A percentile compares a stretch with the other conserved stretches of the same genome.
Conservation (phyloP, 2,113 vertebrate species). For the Cisticola juncidis region DNA sequence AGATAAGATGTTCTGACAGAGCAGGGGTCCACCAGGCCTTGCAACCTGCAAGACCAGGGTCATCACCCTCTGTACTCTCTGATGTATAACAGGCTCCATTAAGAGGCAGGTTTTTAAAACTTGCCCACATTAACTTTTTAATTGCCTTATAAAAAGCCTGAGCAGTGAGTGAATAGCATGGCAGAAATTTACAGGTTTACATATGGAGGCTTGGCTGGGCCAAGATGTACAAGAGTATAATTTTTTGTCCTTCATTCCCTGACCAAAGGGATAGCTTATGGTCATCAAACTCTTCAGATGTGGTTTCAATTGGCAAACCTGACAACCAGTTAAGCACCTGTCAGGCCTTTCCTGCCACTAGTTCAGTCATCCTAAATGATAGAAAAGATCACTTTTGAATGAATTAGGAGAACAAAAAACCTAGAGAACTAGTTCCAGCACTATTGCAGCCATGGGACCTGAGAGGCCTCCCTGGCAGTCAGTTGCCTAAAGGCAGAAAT, state of each 20-base stretch:
- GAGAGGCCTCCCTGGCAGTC: no score
- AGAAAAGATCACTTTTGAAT: background rate
- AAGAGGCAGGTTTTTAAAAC: background rate
- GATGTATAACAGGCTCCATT: background rate
- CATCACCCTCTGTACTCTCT: background rate
- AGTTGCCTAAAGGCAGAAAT: no score
- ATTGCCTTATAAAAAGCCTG: background rate
- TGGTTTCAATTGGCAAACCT: background rate
- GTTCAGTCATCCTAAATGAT: background rate
- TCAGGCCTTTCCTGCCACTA: background rate
- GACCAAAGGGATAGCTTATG: background rate
- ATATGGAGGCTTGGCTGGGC: background rate
- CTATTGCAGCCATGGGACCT: no score
- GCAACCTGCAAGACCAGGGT: background rate
- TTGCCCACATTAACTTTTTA: background rate
- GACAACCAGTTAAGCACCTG: accelerated
- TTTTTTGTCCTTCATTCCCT: background rate
- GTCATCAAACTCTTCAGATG: background rate
- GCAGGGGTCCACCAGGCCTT: accelerated
- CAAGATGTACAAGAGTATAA: background rate
- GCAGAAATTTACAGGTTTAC: background rate
- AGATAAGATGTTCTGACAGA: background rate
- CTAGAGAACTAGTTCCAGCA: background rate
- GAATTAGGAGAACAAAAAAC: background rate
- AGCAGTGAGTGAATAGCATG: background rate